Base-by-base conservation (phyloP, 2,797 vertebrate species). In the Saxicola maurus region DNA sequence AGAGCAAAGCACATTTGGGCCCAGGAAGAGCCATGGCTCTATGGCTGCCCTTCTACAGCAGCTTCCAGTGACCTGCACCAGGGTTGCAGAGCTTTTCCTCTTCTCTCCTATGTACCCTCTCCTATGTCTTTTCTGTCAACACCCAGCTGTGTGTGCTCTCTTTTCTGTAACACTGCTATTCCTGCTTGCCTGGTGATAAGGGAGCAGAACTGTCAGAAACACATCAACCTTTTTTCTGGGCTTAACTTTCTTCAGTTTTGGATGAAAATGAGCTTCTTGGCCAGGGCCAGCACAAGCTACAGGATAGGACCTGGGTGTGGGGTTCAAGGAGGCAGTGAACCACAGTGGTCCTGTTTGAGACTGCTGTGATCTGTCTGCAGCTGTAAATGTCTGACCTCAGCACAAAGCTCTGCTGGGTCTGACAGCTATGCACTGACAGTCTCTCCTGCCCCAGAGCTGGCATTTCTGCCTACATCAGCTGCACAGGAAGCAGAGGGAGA, bases 81-180 rank as follows among this genome's bases (percentile, higher is more conserved):
- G 52, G 23, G 27, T 9, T 23, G 13, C 12, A 17, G 45, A 30
- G 37, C 25, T n/a, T 38, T 6, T 48, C 33, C 48, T 77, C 15
- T 19, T 11, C 55, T 77, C 15, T 19, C 10, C 55, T 0, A 0
- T 33, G 48, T 35, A 8, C 8, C 6, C 6, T 6, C 11, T 31
- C 9, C 13, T 8, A 2, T 2, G 1, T 68, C 31, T 31, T 31
- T 66, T 77, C 52, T 57, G 15, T 37, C 69, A 51, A 4, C n/a
- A 43, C 25, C 33, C 13, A 21, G 28, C 53, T 74, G 12, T 1
- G 0, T 0, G 2, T 37, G 16, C 42, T 23, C 31, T 82, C 18
- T 76, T 11, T 46, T 61, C 27, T 1, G 1, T 43, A 48, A 25
- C 24, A 6, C 42, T 67, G 49, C 21, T 14, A 16, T 11, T 69